Conservation (phyloP, 2,888 invertebrate genomes). For the Sabatieria punctata region DNA sequence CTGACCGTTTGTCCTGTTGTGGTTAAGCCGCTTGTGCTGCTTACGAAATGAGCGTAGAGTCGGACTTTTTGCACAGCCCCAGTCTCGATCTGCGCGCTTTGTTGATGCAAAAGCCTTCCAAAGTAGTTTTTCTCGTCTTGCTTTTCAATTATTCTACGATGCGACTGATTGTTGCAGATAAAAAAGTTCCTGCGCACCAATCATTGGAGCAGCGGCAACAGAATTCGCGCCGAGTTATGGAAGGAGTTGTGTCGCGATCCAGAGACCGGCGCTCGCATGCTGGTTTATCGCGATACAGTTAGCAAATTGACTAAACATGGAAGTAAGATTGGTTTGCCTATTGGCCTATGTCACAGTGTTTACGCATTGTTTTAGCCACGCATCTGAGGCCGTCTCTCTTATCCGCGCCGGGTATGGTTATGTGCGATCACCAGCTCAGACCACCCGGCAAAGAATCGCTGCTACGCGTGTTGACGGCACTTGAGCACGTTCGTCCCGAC, state of each 20-base stretch:
- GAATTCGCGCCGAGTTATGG: constrained; percentile 27
- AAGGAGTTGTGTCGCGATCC: constrained; percentile 14
- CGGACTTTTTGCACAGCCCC: no score
- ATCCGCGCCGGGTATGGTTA: background rate
- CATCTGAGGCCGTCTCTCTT: background rate
- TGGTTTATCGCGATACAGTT: constrained; percentile 3
- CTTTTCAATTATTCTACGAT: no score
- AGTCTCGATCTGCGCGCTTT: no score
- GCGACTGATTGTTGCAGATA: constrained; percentile 25
- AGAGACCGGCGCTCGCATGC: constrained; percentile 1
- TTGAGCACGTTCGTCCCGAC: constrained; percentile 27
- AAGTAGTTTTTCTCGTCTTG: no score
- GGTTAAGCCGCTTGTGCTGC: no score
- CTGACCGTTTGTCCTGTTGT: no score
- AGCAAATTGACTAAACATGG: background rate
- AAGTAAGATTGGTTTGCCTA: no score
- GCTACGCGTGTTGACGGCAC: constrained; percentile 22
- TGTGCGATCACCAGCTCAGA: constrained; percentile 2
- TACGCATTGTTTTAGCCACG: no score
- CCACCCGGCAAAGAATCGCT: constrained; percentile 10
- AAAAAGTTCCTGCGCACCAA: constrained; percentile 27
- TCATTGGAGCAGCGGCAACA: constrained; percentile 27
- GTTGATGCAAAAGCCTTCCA: no score
- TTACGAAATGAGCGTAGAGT: no score
- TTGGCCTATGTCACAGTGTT: no score